Evolutionary conservation across 92 coral and sea anemone species (phyloP), one percentile per base, ranked within the genome.

Genomic region (Blastomussa wellsi): DNA sequence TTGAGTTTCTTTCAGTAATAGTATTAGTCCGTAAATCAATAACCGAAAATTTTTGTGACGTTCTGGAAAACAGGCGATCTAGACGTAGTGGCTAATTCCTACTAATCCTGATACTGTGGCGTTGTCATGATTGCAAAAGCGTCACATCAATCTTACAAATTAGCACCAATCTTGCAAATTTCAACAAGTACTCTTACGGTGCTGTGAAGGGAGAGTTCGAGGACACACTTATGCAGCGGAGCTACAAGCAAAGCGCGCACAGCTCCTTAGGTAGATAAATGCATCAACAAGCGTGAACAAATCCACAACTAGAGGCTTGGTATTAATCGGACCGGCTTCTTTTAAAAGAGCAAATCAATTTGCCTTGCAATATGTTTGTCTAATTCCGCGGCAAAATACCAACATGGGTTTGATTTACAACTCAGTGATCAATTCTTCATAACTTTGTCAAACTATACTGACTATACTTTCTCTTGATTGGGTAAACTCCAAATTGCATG

Each of bases 201-300:
- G 10, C 37, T 39, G 60, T 47, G 41, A 17, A 76, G 29, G 28
- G 11, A 76, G 52, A 33, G 62, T 48, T 31, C 31, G 7, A 12
- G 17, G 47, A 48, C 80, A 31, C 80, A 35, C 80, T 76, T 76
- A 36, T 52, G 7, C n/a, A n/a, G n/a, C n/a, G n/a, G n/a, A 76
- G 80, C n/a, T 13, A 19, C 62, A 76, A 51, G 59, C 65, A 32
- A 76, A 76, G 80, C 24, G 80, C 31, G 80, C 26, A 16, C 38
- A n/a, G n/a, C n/a, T 14, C 39, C 13, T 76, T 11, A 28, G 38
- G 60, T 24, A 16, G 26, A 48, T 29, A 48, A 49, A 29, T 1
- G 3, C 15, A 4, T 75, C 15, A 48, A 38, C 38, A 6, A 33
- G 17, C 49, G 28, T 76, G 59, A 37, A 26, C 17, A 0, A 70